These are phyloP conservation scores for Chaetorhynchus papuensis DNA, from an alignment of 2,113 vertebrate species.

Conservation along the genomic window DNA sequence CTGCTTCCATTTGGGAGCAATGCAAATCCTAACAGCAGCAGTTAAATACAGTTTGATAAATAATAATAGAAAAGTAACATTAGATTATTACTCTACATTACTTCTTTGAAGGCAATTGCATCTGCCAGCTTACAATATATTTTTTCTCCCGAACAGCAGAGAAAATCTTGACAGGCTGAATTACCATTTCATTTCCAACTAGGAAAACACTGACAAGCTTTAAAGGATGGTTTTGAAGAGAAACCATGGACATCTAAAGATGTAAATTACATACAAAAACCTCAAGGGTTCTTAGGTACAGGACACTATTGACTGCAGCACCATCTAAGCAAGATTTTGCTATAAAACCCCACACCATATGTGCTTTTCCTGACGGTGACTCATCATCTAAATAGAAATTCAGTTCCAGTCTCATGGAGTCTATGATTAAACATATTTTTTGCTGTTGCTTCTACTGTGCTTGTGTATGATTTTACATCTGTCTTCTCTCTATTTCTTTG, in stretches of 20 bases:
- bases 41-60: conserved; percentile 69
- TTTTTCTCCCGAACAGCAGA: not conserved
- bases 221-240: conserved; percentile 34
- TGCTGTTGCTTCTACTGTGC: not conserved
- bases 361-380: not conserved
- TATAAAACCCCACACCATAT: not conserved
- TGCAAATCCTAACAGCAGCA: conserved; percentile 16
- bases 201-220: not conserved
- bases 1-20: conserved; percentile 40
- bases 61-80: conserved; percentile 53
- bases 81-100: conserved; percentile 36
- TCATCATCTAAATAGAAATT: not conserved
- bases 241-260: conserved; percentile 21
- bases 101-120: conserved; percentile 17
- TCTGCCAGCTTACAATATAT: not conserved
- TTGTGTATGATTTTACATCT: not conserved
- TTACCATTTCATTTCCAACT: not conserved
- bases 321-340: not conserved
- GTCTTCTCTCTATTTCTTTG: not conserved
- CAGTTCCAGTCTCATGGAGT: not conserved
- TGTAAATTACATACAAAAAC: not conserved
- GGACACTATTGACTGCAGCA: not conserved
- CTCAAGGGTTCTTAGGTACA: not conserved
- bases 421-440: not conserved
- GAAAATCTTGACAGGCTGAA: conserved; percentile 15